Evolutionary conservation across 2,113 vertebrate genomes (phyloP).

Genomic region (Poicephalus gulielmi): DNA sequence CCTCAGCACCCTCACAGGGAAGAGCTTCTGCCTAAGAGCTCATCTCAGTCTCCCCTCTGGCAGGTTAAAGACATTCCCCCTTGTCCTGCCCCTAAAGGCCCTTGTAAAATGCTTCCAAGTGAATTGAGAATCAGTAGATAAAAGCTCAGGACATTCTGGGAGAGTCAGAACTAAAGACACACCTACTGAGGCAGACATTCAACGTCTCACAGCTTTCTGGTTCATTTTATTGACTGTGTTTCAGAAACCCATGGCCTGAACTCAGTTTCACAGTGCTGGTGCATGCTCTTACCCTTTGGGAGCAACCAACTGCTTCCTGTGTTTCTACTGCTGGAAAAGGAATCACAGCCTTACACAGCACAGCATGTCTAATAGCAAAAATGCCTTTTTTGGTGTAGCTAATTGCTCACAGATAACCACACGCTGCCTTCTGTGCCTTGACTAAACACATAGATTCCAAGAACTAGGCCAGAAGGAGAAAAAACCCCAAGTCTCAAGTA

Average conservation of each 20-base stretch:
- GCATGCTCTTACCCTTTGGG: background rate
- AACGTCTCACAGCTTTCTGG: background rate
- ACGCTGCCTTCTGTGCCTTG: fast-evolving
- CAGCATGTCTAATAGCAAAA: background rate
- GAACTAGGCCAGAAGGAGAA: background rate
- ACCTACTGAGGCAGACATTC: background rate
- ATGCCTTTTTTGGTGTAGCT: background rate
- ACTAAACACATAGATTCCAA: background rate
- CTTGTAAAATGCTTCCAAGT: background rate
- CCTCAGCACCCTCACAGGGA: background rate
- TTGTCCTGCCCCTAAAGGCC: background rate
- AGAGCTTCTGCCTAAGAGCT: background rate
- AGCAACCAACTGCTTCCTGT: background rate
- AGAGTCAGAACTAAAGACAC: background rate
- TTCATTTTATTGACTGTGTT: background rate
- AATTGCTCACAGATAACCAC: background rate
- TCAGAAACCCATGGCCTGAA: background rate
- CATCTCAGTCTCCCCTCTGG: background rate
- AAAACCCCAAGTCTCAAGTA: background rate
- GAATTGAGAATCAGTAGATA: fast-evolving
- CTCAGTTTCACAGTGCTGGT: background rate
- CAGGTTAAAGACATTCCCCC: background rate
- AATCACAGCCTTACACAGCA: background rate
- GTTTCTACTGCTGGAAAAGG: background rate
- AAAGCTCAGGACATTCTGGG: fast-evolving